Conservation (phyloP, 2,797 vertebrate genomes). For the Thalassophryne amazonica region DNA sequence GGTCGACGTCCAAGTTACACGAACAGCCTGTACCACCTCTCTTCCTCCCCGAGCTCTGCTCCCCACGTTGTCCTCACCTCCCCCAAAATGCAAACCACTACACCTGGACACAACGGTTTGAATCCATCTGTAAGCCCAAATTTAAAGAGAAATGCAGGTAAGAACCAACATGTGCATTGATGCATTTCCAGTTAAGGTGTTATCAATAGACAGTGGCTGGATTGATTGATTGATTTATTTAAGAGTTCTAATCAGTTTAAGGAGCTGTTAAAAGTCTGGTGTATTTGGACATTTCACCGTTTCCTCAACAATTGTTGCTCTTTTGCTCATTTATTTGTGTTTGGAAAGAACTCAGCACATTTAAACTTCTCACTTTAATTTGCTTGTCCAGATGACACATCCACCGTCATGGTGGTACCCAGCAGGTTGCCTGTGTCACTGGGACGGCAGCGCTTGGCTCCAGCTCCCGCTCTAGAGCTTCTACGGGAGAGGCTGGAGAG, state of each 20-base stretch:
- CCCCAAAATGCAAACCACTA: slow-evolving; percentile 82
- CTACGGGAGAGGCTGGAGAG: slow-evolving; percentile 89
- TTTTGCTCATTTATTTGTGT: background rate
- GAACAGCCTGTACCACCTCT: slow-evolving; percentile 88
- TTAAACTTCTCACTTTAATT: background rate
- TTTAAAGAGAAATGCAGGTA: slow-evolving; percentile 72
- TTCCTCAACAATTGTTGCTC: no score
- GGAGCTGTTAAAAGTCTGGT: no score
- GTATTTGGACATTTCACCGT: no score
- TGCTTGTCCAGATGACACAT: slow-evolving; percentile 75
- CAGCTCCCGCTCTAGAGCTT: slow-evolving; percentile 87
- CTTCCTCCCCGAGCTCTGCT: slow-evolving; percentile 70
- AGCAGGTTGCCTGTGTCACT: slow-evolving; percentile 80
- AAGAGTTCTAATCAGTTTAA: no score
- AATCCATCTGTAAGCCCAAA: slow-evolving; percentile 67
- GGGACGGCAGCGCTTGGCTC: slow-evolving; percentile 80
- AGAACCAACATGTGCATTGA: background rate
- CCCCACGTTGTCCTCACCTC: slow-evolving; percentile 81
- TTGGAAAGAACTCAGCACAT: background rate
- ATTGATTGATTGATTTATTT: no score
- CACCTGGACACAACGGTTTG: slow-evolving; percentile 71
- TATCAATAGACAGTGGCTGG: no score
- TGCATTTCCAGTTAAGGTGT: no score
- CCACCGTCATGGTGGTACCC: slow-evolving; percentile 76
- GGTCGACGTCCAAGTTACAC: slow-evolving; percentile 92